Conservation (phyloP, 2,113 vertebrate genomes). For the Indicator maculatus region DNA sequence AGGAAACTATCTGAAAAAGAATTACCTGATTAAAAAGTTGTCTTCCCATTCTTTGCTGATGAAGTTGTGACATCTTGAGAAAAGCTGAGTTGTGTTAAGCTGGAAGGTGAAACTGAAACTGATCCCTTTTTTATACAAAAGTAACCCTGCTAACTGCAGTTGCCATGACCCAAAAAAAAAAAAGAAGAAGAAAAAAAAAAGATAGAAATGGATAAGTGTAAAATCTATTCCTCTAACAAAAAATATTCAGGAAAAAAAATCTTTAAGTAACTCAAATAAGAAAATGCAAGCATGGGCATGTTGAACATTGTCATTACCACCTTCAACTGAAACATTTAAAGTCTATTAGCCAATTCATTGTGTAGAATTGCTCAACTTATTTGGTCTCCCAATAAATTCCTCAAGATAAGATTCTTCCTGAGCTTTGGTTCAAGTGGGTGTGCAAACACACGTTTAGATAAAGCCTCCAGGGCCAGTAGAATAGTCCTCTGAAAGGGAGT, state of each 20-base stretch:
- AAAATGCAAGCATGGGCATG: background rate
- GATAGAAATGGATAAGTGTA: background rate
- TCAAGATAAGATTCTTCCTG: background rate
- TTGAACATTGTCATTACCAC: background rate
- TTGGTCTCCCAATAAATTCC: background rate
- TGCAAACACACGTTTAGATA: background rate
- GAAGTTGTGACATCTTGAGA: background rate
- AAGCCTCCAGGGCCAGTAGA: background rate
- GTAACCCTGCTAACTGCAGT: background rate
- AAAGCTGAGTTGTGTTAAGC: background rate
- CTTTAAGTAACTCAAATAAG: background rate
- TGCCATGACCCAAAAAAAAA: background rate
- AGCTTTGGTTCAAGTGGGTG: background rate
- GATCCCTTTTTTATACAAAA: background rate
- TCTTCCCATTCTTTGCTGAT: background rate
- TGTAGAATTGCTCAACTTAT: background rate
- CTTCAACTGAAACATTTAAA: background rate
- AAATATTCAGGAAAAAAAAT: background rate
- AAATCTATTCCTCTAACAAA: background rate
- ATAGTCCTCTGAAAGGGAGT: background rate
- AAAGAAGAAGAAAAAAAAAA: background rate
- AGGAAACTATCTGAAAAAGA: background rate
- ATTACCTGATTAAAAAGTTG: background rate
- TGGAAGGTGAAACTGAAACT: background rate
- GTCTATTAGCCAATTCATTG: background rate